phyloP scores from a whole-genome alignment of 1,140 invertebrate species.

The Theocolax elegans region DNA sequence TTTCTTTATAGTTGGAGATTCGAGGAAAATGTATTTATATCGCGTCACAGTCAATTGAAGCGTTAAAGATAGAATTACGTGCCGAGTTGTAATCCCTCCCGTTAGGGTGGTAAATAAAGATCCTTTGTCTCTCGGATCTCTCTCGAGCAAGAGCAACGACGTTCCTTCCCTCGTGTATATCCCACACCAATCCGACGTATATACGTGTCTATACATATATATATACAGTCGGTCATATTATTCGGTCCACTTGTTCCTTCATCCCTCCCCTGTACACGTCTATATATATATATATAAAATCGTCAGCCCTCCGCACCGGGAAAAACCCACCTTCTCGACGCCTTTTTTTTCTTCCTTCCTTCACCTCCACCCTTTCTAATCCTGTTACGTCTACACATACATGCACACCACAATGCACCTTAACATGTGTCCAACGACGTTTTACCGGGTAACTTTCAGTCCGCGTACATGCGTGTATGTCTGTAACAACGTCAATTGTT shows the following conservation, averaged over 20 bases:
- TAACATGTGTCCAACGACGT: too few species aligned
- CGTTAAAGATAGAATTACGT: conserved; percentile 41
- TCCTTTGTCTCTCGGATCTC: too few species aligned
- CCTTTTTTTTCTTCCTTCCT: conserved; percentile 25
- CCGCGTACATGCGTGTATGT: not conserved
- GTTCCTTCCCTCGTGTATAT: conserved; percentile 28
- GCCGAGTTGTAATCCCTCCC: conserved; percentile 35
- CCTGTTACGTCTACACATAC: conserved; percentile 38
- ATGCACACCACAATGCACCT: too few species aligned
- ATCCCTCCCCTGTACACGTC: too few species aligned
- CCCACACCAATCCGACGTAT: too few species aligned
- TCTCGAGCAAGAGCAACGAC: conserved; percentile 24
- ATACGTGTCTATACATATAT: too few species aligned
- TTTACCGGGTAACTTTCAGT: conserved; percentile 5
- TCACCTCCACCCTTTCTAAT: conserved; percentile 38
- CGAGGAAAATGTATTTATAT: conserved; percentile 29
- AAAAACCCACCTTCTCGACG: conserved; percentile 29
- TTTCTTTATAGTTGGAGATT: too few species aligned
- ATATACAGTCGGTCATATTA: conserved; percentile 35
- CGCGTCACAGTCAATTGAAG: conserved; percentile 33
- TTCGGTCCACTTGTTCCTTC: conserved; percentile 41
- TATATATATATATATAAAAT: too few species aligned
- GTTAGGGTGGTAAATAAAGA: conserved; percentile 22
- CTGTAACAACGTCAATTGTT: too few species aligned
- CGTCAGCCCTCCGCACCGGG: too few species aligned